Evolutionary conservation across 1,140 invertebrate species (phyloP).

Genomic region (Saccostrea glomerata): DNA sequence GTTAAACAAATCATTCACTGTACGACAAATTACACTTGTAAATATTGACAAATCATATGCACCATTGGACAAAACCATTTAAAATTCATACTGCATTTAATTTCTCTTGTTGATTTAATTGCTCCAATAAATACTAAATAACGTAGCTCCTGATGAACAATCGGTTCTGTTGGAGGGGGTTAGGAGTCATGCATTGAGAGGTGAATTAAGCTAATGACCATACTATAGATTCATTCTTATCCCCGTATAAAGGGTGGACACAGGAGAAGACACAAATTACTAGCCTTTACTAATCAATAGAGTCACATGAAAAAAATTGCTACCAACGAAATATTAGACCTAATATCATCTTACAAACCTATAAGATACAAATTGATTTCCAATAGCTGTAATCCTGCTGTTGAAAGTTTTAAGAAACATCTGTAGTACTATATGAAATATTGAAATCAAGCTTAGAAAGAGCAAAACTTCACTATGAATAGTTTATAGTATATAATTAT

Average conservation of each 20-base stretch:
- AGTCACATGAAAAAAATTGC: neutral
- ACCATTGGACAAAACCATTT: neutral
- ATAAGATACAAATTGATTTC: slow-evolving; percentile 19
- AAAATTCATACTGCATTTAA: slow-evolving; percentile 20
- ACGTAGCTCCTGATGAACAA: neutral
- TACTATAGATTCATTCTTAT: neutral
- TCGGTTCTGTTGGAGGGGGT: neutral
- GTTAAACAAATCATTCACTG: neutral
- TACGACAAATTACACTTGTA: slow-evolving; percentile 19
- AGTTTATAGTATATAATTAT: too few relatives aligned
- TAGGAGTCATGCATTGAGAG: neutral
- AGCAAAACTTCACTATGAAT: too few relatives aligned
- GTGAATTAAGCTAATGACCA: neutral
- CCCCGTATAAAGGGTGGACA: neutral
- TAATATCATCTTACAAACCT: neutral
- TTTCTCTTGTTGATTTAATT: slow-evolving; percentile 21
- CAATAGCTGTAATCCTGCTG: neutral
- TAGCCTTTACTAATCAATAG: neutral
- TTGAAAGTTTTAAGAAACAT: neutral
- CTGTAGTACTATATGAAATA: neutral
- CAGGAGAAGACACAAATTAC: neutral
- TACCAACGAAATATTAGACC: slow-evolving; percentile 4
- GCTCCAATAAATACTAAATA: slow-evolving; percentile 31
- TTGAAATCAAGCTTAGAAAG: too few relatives aligned
- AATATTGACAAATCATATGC: slow-evolving; percentile 31